Evolutionary conservation across 1,140 invertebrate genomes (phyloP).

Genomic region (Dufourea novaeangliae): DNA sequence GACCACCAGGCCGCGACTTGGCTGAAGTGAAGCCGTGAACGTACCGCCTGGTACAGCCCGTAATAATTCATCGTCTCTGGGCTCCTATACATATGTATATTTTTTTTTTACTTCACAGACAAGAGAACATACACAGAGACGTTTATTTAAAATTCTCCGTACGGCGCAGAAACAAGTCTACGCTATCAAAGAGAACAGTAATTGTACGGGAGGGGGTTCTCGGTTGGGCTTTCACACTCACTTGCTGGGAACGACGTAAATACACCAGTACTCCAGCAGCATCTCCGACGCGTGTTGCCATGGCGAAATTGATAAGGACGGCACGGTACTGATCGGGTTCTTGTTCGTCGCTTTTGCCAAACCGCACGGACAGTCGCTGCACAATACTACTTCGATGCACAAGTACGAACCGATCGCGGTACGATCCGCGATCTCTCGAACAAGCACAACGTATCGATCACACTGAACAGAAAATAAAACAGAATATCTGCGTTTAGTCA

Average conservation of each 20-base stretch:
- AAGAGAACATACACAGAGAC: too few species aligned
- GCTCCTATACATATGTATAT: constrained; percentile 59
- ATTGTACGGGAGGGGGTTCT: too few species aligned
- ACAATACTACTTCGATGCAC: constrained; percentile 88
- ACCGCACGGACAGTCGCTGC: constrained; percentile 86
- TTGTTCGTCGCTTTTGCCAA: constrained; percentile 80
- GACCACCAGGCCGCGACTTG: constrained; percentile 94
- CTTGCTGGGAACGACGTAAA: constrained; percentile 85
- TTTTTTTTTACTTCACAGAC: background rate
- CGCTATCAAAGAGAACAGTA: background rate
- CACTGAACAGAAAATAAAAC: constrained; percentile 70
- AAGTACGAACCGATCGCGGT: constrained; percentile 83
- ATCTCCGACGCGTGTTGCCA: constrained; percentile 80
- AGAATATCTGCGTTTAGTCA: too few species aligned
- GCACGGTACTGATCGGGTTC: constrained; percentile 72
- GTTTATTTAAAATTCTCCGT: background rate
- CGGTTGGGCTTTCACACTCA: too few species aligned
- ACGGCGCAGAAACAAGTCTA: too few species aligned
- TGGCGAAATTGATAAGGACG: constrained; percentile 71
- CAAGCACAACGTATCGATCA: constrained; percentile 82
- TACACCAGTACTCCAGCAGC: constrained; percentile 89
- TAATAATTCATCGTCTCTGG: constrained; percentile 83
- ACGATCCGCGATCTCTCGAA: constrained; percentile 82
- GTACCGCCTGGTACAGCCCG: constrained; percentile 94
- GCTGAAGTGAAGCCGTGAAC: constrained; percentile 97